These are phyloP conservation scores for Trogon melanurus DNA, from an alignment of 2,113 vertebrate genomes.

Conservation along the genomic window DNA sequence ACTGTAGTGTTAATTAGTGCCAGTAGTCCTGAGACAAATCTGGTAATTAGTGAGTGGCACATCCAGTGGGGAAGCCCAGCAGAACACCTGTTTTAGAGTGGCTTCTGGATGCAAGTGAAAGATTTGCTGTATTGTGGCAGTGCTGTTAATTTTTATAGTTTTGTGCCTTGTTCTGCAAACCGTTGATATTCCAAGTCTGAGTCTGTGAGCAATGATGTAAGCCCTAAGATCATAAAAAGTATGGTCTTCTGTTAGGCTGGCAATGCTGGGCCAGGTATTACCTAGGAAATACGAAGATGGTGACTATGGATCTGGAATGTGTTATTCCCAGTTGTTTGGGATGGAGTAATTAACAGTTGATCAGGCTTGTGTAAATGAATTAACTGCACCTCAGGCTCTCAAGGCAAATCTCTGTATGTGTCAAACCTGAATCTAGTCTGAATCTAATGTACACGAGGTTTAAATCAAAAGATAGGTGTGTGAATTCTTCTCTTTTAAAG, in stretches of 20 bases:
- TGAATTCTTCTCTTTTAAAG: not conserved
- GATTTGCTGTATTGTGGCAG: not conserved
- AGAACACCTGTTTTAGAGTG: slow-evolving; percentile 7
- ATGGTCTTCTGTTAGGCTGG: not conserved
- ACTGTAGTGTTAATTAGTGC: slow-evolving; percentile 68
- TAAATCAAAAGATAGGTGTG: not conserved
- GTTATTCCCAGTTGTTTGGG: not conserved
- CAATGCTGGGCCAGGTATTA: not conserved
- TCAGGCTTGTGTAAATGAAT: not conserved
- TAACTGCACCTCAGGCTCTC: not conserved
- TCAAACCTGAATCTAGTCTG: not conserved
- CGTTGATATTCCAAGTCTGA: not conserved
- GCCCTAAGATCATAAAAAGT: not conserved
- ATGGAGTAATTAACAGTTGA: not conserved
- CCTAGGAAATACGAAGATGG: not conserved
- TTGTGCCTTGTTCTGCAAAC: not conserved
- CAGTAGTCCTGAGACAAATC: slow-evolving; percentile 53
- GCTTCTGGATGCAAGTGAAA: not conserved
- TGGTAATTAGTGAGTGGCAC: slow-evolving; percentile 25
- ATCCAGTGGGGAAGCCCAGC: slow-evolving; percentile 25
- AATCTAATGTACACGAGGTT: not conserved
- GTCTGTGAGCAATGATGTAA: not conserved
- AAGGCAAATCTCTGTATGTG: not conserved
- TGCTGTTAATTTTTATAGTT: not conserved
- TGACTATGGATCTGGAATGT: not conserved